Percentiles rank a stretch among this genome's conserved stretches.
Evolutionary conservation across 1,140 invertebrate genomes (phyloP).

Genomic region (Cydia pomonella): DNA sequence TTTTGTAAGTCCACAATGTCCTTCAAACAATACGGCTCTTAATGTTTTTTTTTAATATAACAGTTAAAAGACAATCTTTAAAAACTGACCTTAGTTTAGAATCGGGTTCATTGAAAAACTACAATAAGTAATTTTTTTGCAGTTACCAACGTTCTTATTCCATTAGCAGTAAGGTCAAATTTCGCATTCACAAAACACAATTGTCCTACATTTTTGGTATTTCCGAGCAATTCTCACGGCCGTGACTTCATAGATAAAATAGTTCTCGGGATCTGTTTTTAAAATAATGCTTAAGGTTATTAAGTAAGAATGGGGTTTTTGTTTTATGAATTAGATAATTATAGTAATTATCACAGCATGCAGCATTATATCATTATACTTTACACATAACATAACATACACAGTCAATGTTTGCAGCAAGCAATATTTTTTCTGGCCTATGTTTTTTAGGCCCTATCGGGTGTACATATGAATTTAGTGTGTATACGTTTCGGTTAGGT

Average conservation of each 20-base stretch:
- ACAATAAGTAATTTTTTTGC: neutral
- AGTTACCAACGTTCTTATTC: neutral
- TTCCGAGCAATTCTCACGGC: constrained; percentile 18
- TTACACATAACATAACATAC: neutral
- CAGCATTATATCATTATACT: neutral
- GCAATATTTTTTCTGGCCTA: neutral
- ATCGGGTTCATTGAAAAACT: constrained; percentile 22
- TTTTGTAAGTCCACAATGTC: neutral
- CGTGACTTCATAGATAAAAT: constrained; percentile 14
- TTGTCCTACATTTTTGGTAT: constrained; percentile 24
- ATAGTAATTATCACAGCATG: constrained; percentile 1
- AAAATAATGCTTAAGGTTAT: constrained; percentile 21
- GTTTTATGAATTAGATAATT: neutral
- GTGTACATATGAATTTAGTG: too few species aligned
- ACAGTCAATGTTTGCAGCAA: neutral
- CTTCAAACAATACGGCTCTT: neutral
- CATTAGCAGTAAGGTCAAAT: constrained; percentile 16
- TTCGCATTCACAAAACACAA: neutral
- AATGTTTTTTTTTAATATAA: constrained; percentile 4
- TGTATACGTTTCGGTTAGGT: too few species aligned
- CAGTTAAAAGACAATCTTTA: neutral
- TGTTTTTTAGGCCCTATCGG: neutral
- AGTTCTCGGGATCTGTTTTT: neutral
- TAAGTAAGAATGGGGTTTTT: constrained; percentile 5
- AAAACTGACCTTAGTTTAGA: neutral